Percentiles rank a stretch among this genome's conserved stretches.
Conservation (phyloP, 2,113 vertebrate species). For the Zootoca vivipara region DNA sequence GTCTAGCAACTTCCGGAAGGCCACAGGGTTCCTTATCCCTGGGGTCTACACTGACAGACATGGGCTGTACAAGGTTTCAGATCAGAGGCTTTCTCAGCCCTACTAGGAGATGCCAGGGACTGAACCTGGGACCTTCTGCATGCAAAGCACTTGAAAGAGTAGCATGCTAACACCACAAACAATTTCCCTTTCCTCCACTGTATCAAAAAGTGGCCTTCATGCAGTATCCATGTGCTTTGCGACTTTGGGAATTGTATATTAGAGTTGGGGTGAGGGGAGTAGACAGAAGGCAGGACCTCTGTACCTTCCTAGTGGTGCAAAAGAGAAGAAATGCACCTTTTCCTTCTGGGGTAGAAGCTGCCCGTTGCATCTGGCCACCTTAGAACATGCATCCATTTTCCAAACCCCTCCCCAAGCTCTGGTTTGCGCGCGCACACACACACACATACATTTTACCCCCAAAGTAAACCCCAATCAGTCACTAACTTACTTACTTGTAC, state of each 20-base stretch:
- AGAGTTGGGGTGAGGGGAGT: background rate
- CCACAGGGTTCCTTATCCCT: too few species aligned
- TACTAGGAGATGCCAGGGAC: background rate
- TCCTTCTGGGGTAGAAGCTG: background rate
- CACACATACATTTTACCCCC: background rate
- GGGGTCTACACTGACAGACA: too few species aligned
- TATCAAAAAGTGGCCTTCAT: background rate
- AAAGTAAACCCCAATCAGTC: background rate
- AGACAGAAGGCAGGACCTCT: background rate
- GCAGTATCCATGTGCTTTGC: background rate
- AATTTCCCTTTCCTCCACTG: background rate
- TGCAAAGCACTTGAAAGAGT: background rate
- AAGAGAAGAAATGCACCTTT: background rate
- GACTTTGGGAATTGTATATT: too few species aligned
- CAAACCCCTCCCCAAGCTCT: background rate
- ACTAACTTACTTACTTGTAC: slow-evolving; percentile 27
- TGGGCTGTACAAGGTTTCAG: background rate
- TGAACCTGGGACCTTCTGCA: background rate
- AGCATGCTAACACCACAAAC: background rate
- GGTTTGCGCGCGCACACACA: background rate
- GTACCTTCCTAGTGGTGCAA: background rate
- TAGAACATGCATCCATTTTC: background rate
- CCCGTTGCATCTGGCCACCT: background rate
- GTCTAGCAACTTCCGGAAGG: background rate
- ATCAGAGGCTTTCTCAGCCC: background rate